phyloP scores from a whole-genome alignment of 2,888 invertebrate species.

The Lobophora halterata region DNA sequence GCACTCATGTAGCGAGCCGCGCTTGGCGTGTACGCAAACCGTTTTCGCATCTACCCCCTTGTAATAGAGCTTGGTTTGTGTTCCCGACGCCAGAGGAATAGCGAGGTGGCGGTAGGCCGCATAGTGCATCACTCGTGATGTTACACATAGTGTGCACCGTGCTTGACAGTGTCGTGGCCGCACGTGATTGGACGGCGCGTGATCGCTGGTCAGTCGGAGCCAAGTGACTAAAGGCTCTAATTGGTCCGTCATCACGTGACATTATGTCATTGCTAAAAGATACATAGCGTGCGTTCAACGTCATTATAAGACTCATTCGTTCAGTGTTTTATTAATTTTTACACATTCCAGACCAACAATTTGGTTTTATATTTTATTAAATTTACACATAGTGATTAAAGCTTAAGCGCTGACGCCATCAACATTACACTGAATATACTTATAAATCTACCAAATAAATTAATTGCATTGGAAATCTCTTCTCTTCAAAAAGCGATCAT shows the following conservation, averaged over 20 bases:
- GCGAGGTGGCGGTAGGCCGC: slow-evolving; percentile 55
- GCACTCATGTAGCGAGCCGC: slow-evolving; percentile 41
- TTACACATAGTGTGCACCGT: slow-evolving; percentile 42
- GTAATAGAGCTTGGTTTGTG: slow-evolving; percentile 26
- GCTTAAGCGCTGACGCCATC: slow-evolving; percentile 27
- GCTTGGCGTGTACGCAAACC: slow-evolving; percentile 47
- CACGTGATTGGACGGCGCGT: slow-evolving; percentile 9
- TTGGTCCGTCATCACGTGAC: slow-evolving; percentile 13
- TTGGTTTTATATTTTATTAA: slow-evolving; percentile 37
- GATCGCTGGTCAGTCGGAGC: slow-evolving; percentile 9
- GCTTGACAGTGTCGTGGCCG: slow-evolving; percentile 24
- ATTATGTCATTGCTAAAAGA: background rate
- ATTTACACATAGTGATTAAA: slow-evolving; percentile 38
- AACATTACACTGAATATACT: background rate
- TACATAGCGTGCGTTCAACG: slow-evolving; percentile 13
- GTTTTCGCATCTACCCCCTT: slow-evolving; percentile 17
- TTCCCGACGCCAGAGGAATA: slow-evolving; percentile 18
- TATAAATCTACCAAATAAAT: no score
- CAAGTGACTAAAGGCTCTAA: slow-evolving; percentile 3
- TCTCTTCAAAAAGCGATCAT: no score
- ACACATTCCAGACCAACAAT: slow-evolving; percentile 52
- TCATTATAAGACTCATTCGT: slow-evolving; percentile 44
- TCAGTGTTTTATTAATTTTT: slow-evolving; percentile 58
- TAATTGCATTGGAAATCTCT: no score
- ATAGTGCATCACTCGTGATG: slow-evolving; percentile 44